Base-by-base conservation (phyloP, 2,113 vertebrate species). In the Asarcornis scutulata region DNA sequence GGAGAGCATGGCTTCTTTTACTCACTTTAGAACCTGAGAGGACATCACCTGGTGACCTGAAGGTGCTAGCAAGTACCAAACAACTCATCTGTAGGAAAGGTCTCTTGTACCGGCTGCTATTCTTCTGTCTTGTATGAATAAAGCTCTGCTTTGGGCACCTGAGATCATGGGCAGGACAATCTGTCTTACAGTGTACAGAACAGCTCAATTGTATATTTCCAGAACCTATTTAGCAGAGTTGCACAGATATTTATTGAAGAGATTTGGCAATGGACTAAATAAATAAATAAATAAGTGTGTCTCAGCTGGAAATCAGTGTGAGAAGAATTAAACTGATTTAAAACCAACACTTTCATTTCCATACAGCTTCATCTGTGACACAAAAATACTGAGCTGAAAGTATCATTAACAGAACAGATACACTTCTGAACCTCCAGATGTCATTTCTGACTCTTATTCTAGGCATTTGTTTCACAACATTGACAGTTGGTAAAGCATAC, bases 401-500 rank as follows among this genome's bases (percentile, higher is more conserved):
- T 42, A 72, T 53, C 21, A 58, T 40, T 78, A 78, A 75, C 48
- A 50, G 60, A 83, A 79, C 48, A 91, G 85, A 81, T 79, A 48
- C 16, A 64, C 67, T 94, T 91, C 63, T 90, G 69, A 81, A 56
- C 73, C 64, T 63, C 80, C 73, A 75, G 18, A 81, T 79, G 58
- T 23, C 86, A 22, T 91, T 93, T 92, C 53, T 94, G 69, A 46
- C 26, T 83, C 44, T 73, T 79, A 53, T n/a, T 52, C 64, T 26
- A 53, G 66, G 58, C 48, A 58, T 77, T 94, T 82, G 46, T 92
- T 94, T 84, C 73, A 88, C 60, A 90, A 68, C n/a, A 46, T 27
- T 76, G 62, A n/a, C 81, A 94, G 66, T 5, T 90, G 58, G 58
- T 69, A 64, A 32, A 12, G 18, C 21, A 34, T 44, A 82, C 42